Percentiles rank a stretch among this genome's conserved stretches.
Evolutionary conservation across 2,113 vertebrate species (phyloP).

Genomic region (Protomyctophum bolini): DNA sequence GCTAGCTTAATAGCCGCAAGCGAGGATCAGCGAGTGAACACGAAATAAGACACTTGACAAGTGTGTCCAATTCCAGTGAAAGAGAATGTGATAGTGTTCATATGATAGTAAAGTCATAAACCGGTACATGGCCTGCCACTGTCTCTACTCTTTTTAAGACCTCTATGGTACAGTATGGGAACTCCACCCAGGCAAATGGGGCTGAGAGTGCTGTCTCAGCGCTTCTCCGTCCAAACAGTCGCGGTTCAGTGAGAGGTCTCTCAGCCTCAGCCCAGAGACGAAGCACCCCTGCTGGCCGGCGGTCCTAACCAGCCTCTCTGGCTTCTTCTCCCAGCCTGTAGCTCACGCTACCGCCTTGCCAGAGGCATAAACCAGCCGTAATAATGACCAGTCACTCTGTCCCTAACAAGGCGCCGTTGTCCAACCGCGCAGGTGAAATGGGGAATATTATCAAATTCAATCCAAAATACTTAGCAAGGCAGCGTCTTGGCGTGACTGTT

Average conservation of each 20-base stretch:
- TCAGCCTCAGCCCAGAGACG: slow-evolving; percentile 59
- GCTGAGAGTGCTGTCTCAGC: slow-evolving; percentile 63
- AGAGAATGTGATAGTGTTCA: slow-evolving; percentile 15
- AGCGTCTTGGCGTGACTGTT: slow-evolving; percentile 1
- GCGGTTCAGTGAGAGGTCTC: slow-evolving; percentile 70
- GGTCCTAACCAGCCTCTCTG: slow-evolving; percentile 51
- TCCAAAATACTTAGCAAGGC: slow-evolving; percentile 13
- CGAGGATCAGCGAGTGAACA: slow-evolving; percentile 46
- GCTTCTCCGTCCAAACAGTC: slow-evolving; percentile 62
- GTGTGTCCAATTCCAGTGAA: slow-evolving; percentile 35
- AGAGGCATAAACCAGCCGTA: slow-evolving; percentile 60
- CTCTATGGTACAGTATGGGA: slow-evolving; percentile 29
- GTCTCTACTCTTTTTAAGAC: slow-evolving; percentile 45
- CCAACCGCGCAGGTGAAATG: slow-evolving; percentile 48
- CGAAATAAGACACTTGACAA: slow-evolving; percentile 8
- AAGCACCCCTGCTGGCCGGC: slow-evolving; percentile 63
- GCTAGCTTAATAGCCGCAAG: slow-evolving; percentile 50
- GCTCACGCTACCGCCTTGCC: slow-evolving; percentile 59
- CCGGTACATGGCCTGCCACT: slow-evolving; percentile 24
- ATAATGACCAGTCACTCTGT: slow-evolving; percentile 63
- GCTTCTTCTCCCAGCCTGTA: slow-evolving; percentile 53
- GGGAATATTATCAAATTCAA: slow-evolving; percentile 38
- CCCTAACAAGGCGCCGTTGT: slow-evolving; percentile 32
- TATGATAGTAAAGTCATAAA: slow-evolving; percentile 41
- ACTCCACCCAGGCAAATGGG: slow-evolving; percentile 54